Evolutionary conservation across 2,888 invertebrate genomes (phyloP).

Genomic region (Ligdia adustata): DNA sequence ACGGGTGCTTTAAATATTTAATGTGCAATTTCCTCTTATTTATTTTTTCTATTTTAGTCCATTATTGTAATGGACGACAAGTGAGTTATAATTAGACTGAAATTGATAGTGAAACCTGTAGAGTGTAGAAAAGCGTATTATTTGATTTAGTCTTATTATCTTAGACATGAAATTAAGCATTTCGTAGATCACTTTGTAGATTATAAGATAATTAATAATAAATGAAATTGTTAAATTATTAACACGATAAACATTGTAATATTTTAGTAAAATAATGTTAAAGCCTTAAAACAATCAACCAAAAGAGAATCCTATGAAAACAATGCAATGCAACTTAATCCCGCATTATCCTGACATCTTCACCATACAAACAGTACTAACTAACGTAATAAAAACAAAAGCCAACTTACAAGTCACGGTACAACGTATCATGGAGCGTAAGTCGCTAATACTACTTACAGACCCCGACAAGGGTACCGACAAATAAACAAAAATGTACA

Average conservation of each 20-base stretch:
- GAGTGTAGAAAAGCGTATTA: conserved; percentile 34
- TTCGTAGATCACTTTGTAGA: too few species aligned
- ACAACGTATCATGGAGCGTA: conserved; percentile 62
- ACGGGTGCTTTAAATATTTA: conserved; percentile 79
- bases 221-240: too few species aligned
- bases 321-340: conserved; percentile 32
- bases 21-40: conserved; percentile 79
- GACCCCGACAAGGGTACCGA: conserved; percentile 72
- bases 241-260: too few species aligned
- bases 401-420: conserved; percentile 58
- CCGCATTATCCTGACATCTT: conserved; percentile 34
- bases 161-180: too few species aligned
- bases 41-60: conserved; percentile 52
- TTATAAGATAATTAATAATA: too few species aligned
- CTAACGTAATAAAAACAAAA: conserved; percentile 42
- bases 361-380: conserved; percentile 20
- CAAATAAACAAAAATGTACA: conserved; percentile 77
- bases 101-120: conserved; percentile 57
- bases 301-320: conserved; percentile 13
- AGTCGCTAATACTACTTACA: conserved; percentile 68
- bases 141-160: too few species aligned
- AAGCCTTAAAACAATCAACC: conserved; percentile 10
- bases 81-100: conserved; percentile 62
- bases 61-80: conserved; percentile 65
- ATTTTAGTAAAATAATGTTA: conserved; percentile 10